phyloP scores from a whole-genome alignment of 2,888 invertebrate genomes.

The Fragum whitleyi region DNA sequence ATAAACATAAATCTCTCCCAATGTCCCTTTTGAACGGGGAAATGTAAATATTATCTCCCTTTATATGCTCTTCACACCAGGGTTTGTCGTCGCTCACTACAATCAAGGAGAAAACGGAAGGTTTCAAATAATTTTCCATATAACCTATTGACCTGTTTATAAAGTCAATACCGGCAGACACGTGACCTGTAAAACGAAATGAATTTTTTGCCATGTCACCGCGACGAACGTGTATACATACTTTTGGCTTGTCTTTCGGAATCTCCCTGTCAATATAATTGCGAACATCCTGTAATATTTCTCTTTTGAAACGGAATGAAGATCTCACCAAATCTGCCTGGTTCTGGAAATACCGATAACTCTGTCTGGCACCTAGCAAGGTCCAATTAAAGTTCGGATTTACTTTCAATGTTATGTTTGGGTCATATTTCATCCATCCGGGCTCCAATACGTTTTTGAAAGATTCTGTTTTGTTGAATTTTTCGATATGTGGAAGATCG shows the following conservation, averaged over 20 bases:
- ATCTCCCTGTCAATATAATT: background rate
- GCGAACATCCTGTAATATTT: background rate
- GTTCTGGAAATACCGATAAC: background rate
- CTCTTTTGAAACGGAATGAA: background rate
- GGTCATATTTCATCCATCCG: background rate
- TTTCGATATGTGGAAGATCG: background rate
- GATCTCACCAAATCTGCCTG: background rate
- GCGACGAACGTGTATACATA: background rate
- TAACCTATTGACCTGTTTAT: background rate
- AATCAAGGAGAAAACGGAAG: slow-evolving; percentile 18
- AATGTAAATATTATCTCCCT: slow-evolving; percentile 27
- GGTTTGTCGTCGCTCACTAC: slow-evolving; percentile 44
- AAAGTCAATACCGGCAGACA: background rate
- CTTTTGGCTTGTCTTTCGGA: background rate
- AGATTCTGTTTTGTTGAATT: background rate
- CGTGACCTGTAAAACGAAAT: background rate
- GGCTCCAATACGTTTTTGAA: background rate
- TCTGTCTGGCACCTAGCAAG: background rate
- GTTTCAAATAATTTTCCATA: background rate
- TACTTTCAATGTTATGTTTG: background rate
- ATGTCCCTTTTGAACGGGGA: slow-evolving; percentile 2
- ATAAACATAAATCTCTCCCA: slow-evolving; percentile 30
- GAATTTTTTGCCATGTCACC: background rate
- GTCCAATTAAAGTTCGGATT: background rate
- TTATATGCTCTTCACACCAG: slow-evolving; percentile 43